phyloP scores from a whole-genome alignment of 2,797 vertebrate genomes.

The Ptychobarbus kaznakovi region DNA sequence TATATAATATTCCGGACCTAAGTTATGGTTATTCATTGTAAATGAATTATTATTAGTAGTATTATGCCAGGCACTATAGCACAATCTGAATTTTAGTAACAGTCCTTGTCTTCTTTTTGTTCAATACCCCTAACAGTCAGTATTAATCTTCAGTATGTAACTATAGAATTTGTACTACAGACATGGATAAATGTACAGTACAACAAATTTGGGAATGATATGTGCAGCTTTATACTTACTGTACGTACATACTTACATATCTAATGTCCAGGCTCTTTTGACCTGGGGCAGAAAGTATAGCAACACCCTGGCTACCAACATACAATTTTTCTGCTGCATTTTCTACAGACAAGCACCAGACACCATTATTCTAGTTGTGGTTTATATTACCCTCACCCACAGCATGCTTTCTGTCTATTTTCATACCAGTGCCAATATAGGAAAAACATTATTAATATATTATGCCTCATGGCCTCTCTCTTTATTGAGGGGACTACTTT shows the following conservation, averaged over 20 bases:
- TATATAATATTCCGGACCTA: background rate
- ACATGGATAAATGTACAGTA: background rate
- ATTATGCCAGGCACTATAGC: background rate
- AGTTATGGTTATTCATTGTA: background rate
- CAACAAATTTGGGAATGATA: background rate
- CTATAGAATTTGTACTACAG: background rate
- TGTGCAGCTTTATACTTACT: background rate
- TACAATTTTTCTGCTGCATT: background rate
- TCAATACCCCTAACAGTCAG: background rate
- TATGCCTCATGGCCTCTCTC: constrained; percentile 18
- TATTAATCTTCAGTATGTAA: background rate
- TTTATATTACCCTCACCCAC: constrained; percentile 5
- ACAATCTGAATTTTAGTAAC: background rate
- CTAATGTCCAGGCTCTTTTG: background rate
- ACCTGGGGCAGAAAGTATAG: background rate
- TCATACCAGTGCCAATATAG: background rate
- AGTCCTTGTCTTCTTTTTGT: background rate
- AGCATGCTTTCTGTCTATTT: constrained; percentile 19
- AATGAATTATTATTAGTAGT: no score
- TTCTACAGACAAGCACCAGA: background rate
- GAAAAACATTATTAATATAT: constrained; percentile 26
- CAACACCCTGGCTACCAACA: background rate
- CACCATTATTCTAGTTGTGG: background rate
- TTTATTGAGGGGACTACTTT: background rate
- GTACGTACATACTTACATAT: background rate